phyloP scores from a whole-genome alignment of 2,797 vertebrate genomes.

The Carcharodon carcharias region DNA sequence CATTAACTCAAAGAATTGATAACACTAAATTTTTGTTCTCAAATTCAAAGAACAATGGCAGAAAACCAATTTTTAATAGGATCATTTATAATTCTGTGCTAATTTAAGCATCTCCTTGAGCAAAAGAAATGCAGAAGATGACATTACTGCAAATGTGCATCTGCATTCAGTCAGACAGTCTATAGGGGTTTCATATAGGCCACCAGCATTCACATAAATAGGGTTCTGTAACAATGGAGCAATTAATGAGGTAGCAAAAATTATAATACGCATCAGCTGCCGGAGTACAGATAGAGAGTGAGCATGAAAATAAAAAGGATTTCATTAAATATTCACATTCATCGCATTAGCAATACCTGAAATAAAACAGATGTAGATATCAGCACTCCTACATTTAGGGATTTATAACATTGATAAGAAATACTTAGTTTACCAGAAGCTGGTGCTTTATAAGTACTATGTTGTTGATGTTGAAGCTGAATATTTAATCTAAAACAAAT shows the following conservation, averaged over 20 bases:
- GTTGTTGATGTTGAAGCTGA: background rate
- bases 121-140: background rate
- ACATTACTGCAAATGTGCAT: background rate
- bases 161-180: constrained; percentile 10
- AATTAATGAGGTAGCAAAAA: constrained; percentile 28
- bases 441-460: background rate
- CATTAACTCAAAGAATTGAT: background rate
- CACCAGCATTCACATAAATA: background rate
- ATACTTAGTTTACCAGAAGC: background rate
- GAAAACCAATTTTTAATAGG: background rate
- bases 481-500: background rate
- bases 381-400: background rate
- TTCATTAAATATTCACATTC: background rate
- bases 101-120: constrained; percentile 13
- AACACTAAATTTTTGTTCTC: background rate
- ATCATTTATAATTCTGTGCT: background rate
- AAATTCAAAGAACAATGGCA: background rate
- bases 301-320: background rate
- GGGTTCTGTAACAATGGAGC: background rate
- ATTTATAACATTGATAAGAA: background rate
- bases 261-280: background rate
- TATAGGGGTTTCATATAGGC: background rate
- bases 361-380: background rate
- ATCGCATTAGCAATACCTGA: background rate
- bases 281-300: background rate